Conservation (phyloP, 1,140 invertebrate genomes). For the Rhagoletis pomonella region DNA sequence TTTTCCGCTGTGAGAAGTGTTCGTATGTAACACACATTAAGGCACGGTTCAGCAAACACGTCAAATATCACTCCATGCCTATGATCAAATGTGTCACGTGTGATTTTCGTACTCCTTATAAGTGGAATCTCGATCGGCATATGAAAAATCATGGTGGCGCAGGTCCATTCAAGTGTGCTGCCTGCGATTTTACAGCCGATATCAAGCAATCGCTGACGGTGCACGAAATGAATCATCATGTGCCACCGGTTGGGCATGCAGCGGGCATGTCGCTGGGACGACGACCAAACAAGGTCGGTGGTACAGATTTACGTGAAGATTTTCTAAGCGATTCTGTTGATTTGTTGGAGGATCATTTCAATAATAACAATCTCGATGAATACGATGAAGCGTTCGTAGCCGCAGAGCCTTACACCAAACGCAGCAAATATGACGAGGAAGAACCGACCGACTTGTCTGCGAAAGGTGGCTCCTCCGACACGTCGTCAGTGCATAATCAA, state of each 20-base stretch:
- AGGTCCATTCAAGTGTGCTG: slow-evolving; percentile 87
- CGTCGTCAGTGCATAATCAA: slow-evolving; percentile 57
- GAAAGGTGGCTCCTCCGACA: slow-evolving; percentile 71
- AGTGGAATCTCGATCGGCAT: slow-evolving; percentile 90
- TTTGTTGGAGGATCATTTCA: slow-evolving; percentile 68
- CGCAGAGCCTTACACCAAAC: slow-evolving; percentile 65
- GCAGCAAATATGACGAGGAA: slow-evolving; percentile 74
- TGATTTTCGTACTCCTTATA: slow-evolving; percentile 89
- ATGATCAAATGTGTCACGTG: slow-evolving; percentile 95
- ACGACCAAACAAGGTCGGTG: slow-evolving; percentile 82
- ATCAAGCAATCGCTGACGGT: slow-evolving; percentile 94
- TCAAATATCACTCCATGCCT: slow-evolving; percentile 95
- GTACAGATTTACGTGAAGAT: slow-evolving; percentile 78
- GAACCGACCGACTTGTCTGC: slow-evolving; percentile 76
- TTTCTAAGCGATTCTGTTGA: slow-evolving; percentile 71
- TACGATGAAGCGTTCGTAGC: slow-evolving; percentile 61
- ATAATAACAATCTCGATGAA: slow-evolving; percentile 71
- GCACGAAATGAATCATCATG: slow-evolving; percentile 92
- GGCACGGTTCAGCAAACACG: slow-evolving; percentile 92
- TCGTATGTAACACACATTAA: slow-evolving; percentile 93
- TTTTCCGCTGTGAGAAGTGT: slow-evolving; percentile 92
- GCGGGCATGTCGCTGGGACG: slow-evolving; percentile 75
- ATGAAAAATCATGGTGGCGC: slow-evolving; percentile 91
- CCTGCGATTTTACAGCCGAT: slow-evolving; percentile 93
- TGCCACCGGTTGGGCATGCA: slow-evolving; percentile 83